Evolutionary conservation across 2,888 invertebrate genomes (phyloP), one percentile per base, ranked within the genome.

Genomic region (Trachelus troglodyta): DNA sequence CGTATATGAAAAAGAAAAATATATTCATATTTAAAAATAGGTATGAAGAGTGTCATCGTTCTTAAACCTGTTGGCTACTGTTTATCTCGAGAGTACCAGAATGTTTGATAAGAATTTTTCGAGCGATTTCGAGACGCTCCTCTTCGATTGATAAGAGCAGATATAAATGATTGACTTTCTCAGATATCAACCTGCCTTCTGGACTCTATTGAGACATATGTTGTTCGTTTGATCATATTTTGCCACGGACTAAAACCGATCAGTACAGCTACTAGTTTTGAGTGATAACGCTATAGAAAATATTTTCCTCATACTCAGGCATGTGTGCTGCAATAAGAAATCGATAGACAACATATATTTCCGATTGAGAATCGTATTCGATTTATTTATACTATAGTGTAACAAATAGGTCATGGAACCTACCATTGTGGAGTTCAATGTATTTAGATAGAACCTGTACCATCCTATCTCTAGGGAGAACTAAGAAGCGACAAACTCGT

Each of bases 401-500:
- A 56, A 23, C 23, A 56, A 23, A 56, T 56, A 23, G 56, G 56
- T 56, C 23, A 56, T 56, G 56, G 56, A 23, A 56, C 23, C 23
- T 56, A 23, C 6, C 6, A 23, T 56, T 23, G 56, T 23, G 23
- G 56, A 23, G 56, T 56, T 56, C 56, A 56, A 56, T 23, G 56
- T 56, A 23, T 56, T 56, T 56, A 56, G 23, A 56, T 56, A 56
- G 56, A 56, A 23, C 56, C 56, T 23, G 56, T 23, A 56, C 56
- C 23, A 23, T 6, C 23, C 23, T 56, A 56, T 56, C 56, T 56
- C 56, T 56, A 56, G 9, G 56, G 56, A 56, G 56, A 15, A 71
- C 30, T 31, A 23, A 71, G 71, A 12, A 71, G 33, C 71, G 34
- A 71, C 71, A 71, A 71, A 71, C 71, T 71, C 71, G 71, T 71